Conservation (phyloP, 2,797 vertebrate species). For the Ataeniobius toweri region DNA sequence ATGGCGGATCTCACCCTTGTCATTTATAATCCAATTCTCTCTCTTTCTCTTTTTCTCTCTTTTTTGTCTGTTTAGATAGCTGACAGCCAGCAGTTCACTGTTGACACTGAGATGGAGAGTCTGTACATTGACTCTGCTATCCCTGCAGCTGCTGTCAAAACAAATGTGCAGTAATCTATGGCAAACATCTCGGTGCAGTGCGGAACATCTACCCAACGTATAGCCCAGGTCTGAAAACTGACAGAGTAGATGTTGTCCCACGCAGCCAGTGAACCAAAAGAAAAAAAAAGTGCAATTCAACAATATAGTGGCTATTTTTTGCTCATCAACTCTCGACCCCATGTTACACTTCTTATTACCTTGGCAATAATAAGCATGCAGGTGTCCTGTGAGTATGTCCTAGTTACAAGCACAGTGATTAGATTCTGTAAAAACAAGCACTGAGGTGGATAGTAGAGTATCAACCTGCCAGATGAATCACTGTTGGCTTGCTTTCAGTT, state of each 20-base stretch:
- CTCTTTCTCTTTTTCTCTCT: conserved; percentile 17
- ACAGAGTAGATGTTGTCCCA: conserved; percentile 27
- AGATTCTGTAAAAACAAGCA: conserved; percentile 23
- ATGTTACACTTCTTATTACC: conserved; percentile 49
- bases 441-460: conserved; percentile 16
- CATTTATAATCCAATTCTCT: conserved; percentile 37
- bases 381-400: conserved; percentile 66
- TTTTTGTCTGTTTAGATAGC: conserved; percentile 41
- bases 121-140: conserved; percentile 43
- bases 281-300: conserved; percentile 4
- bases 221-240: conserved; percentile 8
- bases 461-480: conserved; percentile 24
- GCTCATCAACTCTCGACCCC: conserved; percentile 26
- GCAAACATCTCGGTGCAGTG: conserved; percentile 32
- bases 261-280: conserved; percentile 13
- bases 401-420: conserved; percentile 53
- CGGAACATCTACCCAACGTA: conserved; percentile 21
- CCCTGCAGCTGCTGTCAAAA: conserved; percentile 50
- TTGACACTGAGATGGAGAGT: conserved; percentile 62
- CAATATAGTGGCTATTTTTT: conserved; percentile 46
- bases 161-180: conserved; percentile 40
- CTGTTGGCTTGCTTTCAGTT: conserved; percentile 28
- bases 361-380: conserved; percentile 55
- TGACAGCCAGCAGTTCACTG: conserved; percentile 52
- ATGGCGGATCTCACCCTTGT: conserved; percentile 43